A percentile compares a stretch with the other conserved stretches of the same genome.
Conservation (phyloP, 2,797 vertebrate genomes). For the Lemur catta region DNA sequence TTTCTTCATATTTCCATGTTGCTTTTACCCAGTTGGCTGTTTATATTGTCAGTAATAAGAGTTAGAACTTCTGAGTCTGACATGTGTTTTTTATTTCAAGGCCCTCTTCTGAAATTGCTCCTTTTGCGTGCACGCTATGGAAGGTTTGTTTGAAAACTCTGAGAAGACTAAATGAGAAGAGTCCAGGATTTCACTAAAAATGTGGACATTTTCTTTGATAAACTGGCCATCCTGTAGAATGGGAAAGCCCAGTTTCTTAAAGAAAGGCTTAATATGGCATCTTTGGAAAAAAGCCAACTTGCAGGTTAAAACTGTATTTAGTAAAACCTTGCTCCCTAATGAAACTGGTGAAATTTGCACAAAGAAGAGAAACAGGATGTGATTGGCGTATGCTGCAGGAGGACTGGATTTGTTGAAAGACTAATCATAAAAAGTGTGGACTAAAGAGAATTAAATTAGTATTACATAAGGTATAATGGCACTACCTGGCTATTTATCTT, state of each 20-base stretch:
- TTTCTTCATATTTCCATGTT: constrained; percentile 39
- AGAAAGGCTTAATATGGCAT: background rate
- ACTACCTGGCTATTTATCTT: background rate
- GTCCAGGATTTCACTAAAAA: background rate
- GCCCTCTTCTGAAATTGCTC: background rate
- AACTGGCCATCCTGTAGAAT: background rate
- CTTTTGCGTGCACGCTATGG: background rate
- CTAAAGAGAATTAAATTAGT: background rate
- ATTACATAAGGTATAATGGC: background rate
- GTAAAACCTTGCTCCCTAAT: background rate
- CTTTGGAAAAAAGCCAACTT: background rate
- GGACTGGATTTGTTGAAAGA: background rate
- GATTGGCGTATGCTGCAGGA: background rate
- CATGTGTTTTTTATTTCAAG: constrained; percentile 61
- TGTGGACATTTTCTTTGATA: background rate
- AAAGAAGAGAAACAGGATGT: background rate
- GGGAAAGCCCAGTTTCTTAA: background rate
- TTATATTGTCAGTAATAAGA: constrained; percentile 37
- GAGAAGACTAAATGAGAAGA: background rate
- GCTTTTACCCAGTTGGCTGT: constrained; percentile 23
- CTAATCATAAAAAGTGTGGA: background rate
- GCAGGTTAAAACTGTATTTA: background rate
- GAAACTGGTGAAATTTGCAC: background rate
- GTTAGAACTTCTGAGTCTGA: constrained; percentile 27
- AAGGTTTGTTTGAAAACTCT: background rate